These are phyloP conservation scores for Salmo trutta DNA, from an alignment of 2,797 vertebrate genomes.

Conservation along the genomic window DNA sequence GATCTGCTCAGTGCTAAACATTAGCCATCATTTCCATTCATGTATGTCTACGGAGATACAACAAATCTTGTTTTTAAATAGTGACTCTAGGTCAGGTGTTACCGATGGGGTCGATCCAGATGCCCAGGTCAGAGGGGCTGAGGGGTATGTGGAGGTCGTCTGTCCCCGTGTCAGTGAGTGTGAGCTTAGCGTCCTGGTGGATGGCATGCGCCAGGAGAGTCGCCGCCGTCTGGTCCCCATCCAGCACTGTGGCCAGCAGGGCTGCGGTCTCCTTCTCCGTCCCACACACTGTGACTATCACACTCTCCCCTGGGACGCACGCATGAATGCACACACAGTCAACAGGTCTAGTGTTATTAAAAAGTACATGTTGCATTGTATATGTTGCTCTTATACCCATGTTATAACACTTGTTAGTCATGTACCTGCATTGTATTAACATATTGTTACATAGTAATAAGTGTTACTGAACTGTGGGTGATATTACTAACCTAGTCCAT, in stretches of 20 bases:
- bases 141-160: conserved; percentile 67
- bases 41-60: not conserved
- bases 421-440: not conserved
- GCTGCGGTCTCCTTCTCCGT: conserved; percentile 68
- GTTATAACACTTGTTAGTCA: not conserved
- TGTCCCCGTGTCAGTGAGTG: conserved; percentile 34
- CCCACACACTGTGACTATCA: conserved; percentile 72
- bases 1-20: too few species aligned
- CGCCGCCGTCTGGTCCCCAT: conserved; percentile 65
- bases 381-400: not conserved
- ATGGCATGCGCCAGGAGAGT: conserved; percentile 74
- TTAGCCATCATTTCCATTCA: too few species aligned
- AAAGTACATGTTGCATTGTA: not conserved
- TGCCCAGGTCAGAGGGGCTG: conserved; percentile 69
- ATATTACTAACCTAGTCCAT: conserved; percentile 73
- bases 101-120: conserved; percentile 86
- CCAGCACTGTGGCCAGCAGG: conserved; percentile 74
- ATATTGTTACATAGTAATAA: conserved; percentile 11
- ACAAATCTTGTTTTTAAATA: not conserved
- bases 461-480: conserved; percentile 11
- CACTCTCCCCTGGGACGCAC: conserved; percentile 71
- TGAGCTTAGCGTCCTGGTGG: conserved; percentile 71
- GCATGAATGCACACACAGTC: not conserved
- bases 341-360: not conserved
- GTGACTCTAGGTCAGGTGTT: conserved; percentile 6